Base-by-base conservation (phyloP, 2,113 vertebrate genomes). In the Vicugna pacos region DNA sequence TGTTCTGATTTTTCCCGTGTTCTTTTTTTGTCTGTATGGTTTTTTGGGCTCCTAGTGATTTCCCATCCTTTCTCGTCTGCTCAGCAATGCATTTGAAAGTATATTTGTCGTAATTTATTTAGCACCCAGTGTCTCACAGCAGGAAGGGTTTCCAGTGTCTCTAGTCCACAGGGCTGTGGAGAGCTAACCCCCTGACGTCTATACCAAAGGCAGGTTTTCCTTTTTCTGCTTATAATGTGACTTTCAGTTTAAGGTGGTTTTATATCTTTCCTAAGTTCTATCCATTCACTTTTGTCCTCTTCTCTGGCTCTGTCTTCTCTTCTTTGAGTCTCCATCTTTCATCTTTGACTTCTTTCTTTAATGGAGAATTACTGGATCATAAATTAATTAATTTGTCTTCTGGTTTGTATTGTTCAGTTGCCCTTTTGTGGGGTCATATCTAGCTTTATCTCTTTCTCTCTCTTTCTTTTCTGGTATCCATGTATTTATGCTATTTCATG, bases 351-450 rank as follows among this genome's bases (percentile, higher is more conserved):
- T 89, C 26, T 72, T 70, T 88, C n/a, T 69, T 54, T 12, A 77
- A 42, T 50, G 17, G 77, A 72, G 50, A 87, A 75, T 86, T 87
- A 64, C 80, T 87, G 92, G 67, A 48, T 80, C 28, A 75, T 73
- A 82, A 92, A 79, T 67, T 97, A 93, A 83, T 64, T 95, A 10
- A 54, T 92, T 35, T 35, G 24, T 48, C 80, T 96, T 80, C 83
- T 70, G 54, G n/a, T 87, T 64, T 89, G 35, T 48, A n/a, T 87
- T 58, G 6, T 89, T 91, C 50, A n/a, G 11, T 14, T 89, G 42
- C 48, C 65, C 70, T 32, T 50, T 5, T 10, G 26, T 2, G 48
- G 62, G 62, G 32, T 60, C 28, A 20, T 62, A 46, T 88, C 72
- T 4, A 42, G 26, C 42, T 67, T 46, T 79, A 8, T 75, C 35